Base-by-base conservation (phyloP, 2,888 invertebrate species). In the Cistogaster globosa region DNA sequence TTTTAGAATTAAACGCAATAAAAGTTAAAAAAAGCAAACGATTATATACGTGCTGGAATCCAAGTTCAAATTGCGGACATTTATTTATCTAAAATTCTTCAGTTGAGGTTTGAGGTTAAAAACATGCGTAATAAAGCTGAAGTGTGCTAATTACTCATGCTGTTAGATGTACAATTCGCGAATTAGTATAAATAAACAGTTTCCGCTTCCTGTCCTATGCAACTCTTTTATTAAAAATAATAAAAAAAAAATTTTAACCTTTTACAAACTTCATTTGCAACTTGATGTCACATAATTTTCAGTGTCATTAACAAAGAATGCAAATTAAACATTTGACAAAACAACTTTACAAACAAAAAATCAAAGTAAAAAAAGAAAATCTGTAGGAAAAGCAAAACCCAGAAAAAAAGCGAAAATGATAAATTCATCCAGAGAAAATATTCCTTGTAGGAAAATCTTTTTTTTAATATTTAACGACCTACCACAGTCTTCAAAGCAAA, bases 401-500 rank as follows among this genome's bases (percentile, higher is more conserved):
- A 32, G 32, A 2, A 32, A 32, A 32, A 32, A 6, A 32, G 6
- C 6, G 8, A 53, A 74, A 22, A 55, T 67, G 32, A 78, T 69
- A 69, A 69, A 69, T 68, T 69, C 32, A 69, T 78, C 12, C 36
- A 42, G 68, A 53, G 48, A 45, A 55, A 55, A 71, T 20, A 26
- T 36, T 55, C 0, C 45, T 48, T 3, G 12, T 12, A 38, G 6
- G 48, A 68, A 22, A 36, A 20, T 22, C 57, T 22, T 11, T 53
- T 55, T 69, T 38, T 62, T 68, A 63, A 55, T 51, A 58, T 75
- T 65, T 48, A 79, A 79, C 75, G 79, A 79, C 78, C 79, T 51
- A 79, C 74, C 83, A 45, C 83, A 83, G 65, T 26, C 48, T 20
- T 18, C 36, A 48, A 12, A 53, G 2, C 11, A 57, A 26, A 60